A percentile compares a stretch with the other conserved stretches of the same genome.
phyloP scores from a whole-genome alignment of 1,140 invertebrate species.

The Galleria mellonella region DNA sequence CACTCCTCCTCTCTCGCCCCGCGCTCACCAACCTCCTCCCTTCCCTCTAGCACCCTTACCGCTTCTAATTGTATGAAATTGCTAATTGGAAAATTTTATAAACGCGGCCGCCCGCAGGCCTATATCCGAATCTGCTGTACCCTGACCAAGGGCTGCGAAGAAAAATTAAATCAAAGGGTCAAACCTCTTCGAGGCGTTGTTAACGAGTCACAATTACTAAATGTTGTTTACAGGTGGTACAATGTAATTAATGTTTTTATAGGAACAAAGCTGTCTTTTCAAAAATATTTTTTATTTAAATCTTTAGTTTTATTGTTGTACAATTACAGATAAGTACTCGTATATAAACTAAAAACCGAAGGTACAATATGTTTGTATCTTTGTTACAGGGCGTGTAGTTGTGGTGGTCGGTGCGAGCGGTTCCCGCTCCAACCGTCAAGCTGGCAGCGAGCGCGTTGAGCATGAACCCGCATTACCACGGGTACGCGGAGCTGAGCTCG shows the following conservation, averaged over 20 bases:
- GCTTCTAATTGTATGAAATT: constrained; percentile 72
- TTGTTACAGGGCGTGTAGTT: constrained; percentile 64
- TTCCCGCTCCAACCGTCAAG: constrained; percentile 74
- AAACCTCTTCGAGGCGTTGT: constrained; percentile 1
- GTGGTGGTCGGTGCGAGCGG: constrained; percentile 63
- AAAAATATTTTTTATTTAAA: not conserved
- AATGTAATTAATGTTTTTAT: not conserved
- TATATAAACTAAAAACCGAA: too few relatives aligned
- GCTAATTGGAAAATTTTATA: constrained; percentile 75
- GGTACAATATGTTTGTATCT: constrained; percentile 1
- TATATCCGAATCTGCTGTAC: constrained; percentile 24
- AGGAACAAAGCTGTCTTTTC: too few relatives aligned
- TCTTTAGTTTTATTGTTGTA: too few relatives aligned
- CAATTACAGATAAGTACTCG: too few relatives aligned
- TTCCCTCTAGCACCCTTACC: constrained; percentile 31
- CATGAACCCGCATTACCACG: constrained; percentile 83
- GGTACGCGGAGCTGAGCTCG: constrained; percentile 80
- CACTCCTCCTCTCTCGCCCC: constrained; percentile 30
- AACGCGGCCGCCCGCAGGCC: constrained; percentile 61
- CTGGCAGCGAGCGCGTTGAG: constrained; percentile 79
- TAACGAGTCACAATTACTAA: constrained; percentile 16
- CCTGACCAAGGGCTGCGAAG: constrained; percentile 31
- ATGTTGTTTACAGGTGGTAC: not conserved
- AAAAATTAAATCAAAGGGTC: constrained; percentile 31
- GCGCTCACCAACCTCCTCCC: constrained; percentile 17